Base-by-base conservation (phyloP, 2,797 vertebrate genomes). In the Hyperoplus immaculatus region DNA sequence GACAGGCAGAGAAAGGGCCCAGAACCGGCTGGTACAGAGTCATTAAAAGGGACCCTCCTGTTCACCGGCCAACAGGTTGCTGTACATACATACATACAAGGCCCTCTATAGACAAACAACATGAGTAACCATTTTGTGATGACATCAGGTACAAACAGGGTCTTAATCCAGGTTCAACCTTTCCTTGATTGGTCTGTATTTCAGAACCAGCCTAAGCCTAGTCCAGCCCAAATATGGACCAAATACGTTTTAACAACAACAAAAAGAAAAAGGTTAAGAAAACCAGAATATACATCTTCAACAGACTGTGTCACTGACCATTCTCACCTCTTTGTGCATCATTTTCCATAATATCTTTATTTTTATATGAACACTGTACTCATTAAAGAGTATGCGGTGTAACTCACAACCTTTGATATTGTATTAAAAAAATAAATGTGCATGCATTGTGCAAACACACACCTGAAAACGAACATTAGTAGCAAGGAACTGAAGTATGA, bases 291-390 rank as follows among this genome's bases (percentile, higher is more conserved):
- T 62, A 72, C 72, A 72, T 84, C 71, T 88, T 91, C 58, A 82
- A 67, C 57, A 75, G 82, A 80, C 69, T 80, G 79, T 90, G 84
- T 90, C 79, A 89, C 83, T 81, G 81, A 84, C 45, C 70, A 83
- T 83, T 85, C 38, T 85, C 87, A 89, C 81, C 60, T 82, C 73
- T 88, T 75, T 88, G 88, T 89, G 86, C 82, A 84, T 87, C 89
- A 87, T 93, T 93, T 91, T 92, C 82, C 90, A 94, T 92, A 47
- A 90, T 93, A 91, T 91, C 79, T 94, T 93, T 93, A 93, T 94
- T 94, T 94, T 94, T 94, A 82, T 94, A 94, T 88, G 81, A 92
- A 85, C 88, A 89, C 83, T 88, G 72, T 84, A 81, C 77, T 85
- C 75, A 87, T 82, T 72, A 82, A 84, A 74, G 67, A 80, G 76